Percentiles rank a stretch among this genome's conserved stretches.
phyloP scores from a whole-genome alignment of 2,888 invertebrate species.

The Helobdella robusta region DNA sequence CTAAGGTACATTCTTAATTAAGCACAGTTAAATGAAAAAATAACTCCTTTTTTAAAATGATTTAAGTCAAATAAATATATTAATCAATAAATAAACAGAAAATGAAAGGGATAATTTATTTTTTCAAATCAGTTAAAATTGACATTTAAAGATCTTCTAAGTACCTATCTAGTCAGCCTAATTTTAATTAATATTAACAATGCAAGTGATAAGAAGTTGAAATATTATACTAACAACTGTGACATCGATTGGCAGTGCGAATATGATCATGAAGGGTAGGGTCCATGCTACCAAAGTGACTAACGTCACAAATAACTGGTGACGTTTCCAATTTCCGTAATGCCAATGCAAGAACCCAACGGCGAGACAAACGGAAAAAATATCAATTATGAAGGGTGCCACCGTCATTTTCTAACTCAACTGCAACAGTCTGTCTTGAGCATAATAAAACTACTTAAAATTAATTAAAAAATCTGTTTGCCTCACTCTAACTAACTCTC shows the following conservation, averaged over 20 bases:
- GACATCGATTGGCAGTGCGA: slow-evolving; percentile 90
- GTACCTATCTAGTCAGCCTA: no score
- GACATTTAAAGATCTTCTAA: background rate
- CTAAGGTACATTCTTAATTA: no score
- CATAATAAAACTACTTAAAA: background rate
- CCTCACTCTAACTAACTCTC: background rate
- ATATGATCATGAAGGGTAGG: slow-evolving; percentile 94
- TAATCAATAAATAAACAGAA: background rate
- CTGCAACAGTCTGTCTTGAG: background rate
- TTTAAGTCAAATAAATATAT: no score
- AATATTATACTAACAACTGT: slow-evolving; percentile 68
- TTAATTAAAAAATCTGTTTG: background rate
- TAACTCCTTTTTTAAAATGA: no score
- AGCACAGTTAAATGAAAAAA: no score
- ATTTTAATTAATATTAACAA: no score
- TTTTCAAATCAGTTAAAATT: background rate
- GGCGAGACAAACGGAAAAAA: slow-evolving; percentile 65
- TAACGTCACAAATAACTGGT: slow-evolving; percentile 82
- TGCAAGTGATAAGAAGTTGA: no score
- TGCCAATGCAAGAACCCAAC: slow-evolving; percentile 73
- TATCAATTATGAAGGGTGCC: slow-evolving; percentile 63
- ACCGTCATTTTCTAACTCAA: slow-evolving; percentile 47
- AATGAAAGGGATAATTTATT: background rate
- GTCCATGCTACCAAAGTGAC: slow-evolving; percentile 94
- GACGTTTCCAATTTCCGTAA: slow-evolving; percentile 89